A percentile compares a stretch with the other conserved stretches of the same genome.
Evolutionary conservation across 2,797 vertebrate genomes (phyloP).

Genomic region (Rhodeus uyekii): DNA sequence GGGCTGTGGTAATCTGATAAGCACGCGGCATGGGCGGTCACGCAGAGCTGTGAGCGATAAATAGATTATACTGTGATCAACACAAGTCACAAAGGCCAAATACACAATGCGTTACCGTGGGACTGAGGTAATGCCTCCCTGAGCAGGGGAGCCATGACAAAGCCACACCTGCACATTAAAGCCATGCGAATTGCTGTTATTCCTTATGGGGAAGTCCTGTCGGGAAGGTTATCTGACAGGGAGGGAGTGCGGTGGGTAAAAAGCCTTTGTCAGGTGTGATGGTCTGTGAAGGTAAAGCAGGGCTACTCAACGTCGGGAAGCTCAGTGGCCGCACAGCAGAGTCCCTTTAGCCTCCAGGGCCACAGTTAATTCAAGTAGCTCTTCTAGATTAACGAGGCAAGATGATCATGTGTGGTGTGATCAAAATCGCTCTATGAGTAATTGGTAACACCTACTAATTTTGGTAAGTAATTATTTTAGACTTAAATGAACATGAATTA

Average conservation of each 20-base stretch:
- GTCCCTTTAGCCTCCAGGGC: neutral
- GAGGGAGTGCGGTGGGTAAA: neutral
- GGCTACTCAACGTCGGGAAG: neutral
- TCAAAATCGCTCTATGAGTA: neutral
- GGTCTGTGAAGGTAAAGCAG: neutral
- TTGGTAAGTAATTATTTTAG: neutral
- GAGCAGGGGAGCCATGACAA: slow-evolving; percentile 60
- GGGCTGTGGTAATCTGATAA: slow-evolving; percentile 72
- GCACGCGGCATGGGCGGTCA: slow-evolving; percentile 71
- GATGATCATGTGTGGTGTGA: neutral
- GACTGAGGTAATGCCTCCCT: slow-evolving; percentile 73
- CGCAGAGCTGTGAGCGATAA: slow-evolving; percentile 72
- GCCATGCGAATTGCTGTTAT: slow-evolving; percentile 69
- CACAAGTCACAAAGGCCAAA: slow-evolving; percentile 71
- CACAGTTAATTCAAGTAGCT: neutral
- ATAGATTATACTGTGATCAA: slow-evolving; percentile 78
- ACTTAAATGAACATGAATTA: neutral
- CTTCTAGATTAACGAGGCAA: neutral
- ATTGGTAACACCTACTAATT: neutral
- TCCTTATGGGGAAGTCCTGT: slow-evolving; percentile 68
- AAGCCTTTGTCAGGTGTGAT: neutral
- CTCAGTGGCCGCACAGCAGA: neutral
- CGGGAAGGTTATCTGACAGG: neutral
- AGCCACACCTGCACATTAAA: slow-evolving; percentile 74
- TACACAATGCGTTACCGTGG: slow-evolving; percentile 71